These are phyloP conservation scores for Pempheris klunzingeri DNA, from an alignment of 2,797 vertebrate genomes.

Conservation along the genomic window DNA sequence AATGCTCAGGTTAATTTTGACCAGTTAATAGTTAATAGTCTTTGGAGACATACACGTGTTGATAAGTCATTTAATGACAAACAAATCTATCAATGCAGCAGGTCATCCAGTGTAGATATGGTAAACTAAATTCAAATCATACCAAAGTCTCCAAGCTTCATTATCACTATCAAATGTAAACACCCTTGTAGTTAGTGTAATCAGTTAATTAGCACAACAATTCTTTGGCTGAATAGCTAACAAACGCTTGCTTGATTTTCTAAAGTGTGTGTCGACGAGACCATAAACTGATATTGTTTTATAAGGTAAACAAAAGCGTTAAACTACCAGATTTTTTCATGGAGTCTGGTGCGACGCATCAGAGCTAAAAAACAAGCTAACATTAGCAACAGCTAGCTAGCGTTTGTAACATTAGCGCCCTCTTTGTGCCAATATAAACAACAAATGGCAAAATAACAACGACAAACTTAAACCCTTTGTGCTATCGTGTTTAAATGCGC, in stretches of 20 bases:
- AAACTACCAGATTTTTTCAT: neutral
- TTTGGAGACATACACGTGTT: too few relatives aligned
- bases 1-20: too few relatives aligned
- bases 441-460: neutral
- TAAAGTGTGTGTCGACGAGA: neutral
- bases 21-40: too few relatives aligned
- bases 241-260: accelerated
- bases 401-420: neutral
- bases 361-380: conserved; percentile 5
- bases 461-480: accelerated
- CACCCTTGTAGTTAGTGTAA: neutral
- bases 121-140: too few relatives aligned
- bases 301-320: neutral
- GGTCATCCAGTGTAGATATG: too few relatives aligned
- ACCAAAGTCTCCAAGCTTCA: too few relatives aligned
- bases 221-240: neutral
- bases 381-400: conserved; percentile 37
- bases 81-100: too few relatives aligned
- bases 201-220: neutral
- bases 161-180: neutral
- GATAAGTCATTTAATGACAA: too few relatives aligned
- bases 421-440: accelerated
- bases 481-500: accelerated
- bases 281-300: neutral
- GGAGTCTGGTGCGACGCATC: neutral